Percentiles rank a stretch among this genome's conserved stretches.
Evolutionary conservation across 1,140 invertebrate species (phyloP).

Genomic region (Apis laboriosa): DNA sequence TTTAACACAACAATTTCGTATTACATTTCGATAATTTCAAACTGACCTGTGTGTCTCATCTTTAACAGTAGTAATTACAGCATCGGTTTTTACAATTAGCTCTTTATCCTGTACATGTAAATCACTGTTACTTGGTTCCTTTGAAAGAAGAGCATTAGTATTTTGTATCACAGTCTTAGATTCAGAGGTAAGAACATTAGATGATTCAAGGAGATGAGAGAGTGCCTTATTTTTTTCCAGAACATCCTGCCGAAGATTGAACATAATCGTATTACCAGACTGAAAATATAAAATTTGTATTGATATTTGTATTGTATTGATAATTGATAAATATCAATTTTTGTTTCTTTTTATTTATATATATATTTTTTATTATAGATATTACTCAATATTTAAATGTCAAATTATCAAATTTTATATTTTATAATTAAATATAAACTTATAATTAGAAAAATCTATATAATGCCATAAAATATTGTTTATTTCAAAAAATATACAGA

Average conservation of each 20-base stretch:
- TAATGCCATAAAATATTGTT: background rate
- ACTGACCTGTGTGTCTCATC: conserved; percentile 61
- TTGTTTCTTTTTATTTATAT: background rate
- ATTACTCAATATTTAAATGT: no score
- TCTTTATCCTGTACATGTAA: conserved; percentile 53
- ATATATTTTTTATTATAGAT: no score
- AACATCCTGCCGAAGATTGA: conserved; percentile 69
- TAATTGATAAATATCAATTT: background rate
- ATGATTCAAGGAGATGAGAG: conserved; percentile 67
- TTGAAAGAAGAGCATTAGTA: conserved; percentile 55
- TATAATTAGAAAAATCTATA: background rate
- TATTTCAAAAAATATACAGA: background rate
- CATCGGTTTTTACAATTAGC: conserved; percentile 51
- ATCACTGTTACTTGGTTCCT: conserved; percentile 66
- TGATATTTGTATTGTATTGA: no score
- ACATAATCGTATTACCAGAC: conserved; percentile 67
- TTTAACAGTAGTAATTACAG: conserved; percentile 36
- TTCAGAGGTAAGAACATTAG: conserved; percentile 67
- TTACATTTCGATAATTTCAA: conserved; percentile 21
- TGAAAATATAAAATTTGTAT: conserved; percentile 51
- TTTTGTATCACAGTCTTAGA: conserved; percentile 67
- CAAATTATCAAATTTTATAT: no score
- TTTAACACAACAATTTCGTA: conserved; percentile 26
- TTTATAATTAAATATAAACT: no score
- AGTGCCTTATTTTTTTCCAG: conserved; percentile 66